Evolutionary conservation across 2,888 invertebrate species (phyloP).

Genomic region (Euzophera pinguis): DNA sequence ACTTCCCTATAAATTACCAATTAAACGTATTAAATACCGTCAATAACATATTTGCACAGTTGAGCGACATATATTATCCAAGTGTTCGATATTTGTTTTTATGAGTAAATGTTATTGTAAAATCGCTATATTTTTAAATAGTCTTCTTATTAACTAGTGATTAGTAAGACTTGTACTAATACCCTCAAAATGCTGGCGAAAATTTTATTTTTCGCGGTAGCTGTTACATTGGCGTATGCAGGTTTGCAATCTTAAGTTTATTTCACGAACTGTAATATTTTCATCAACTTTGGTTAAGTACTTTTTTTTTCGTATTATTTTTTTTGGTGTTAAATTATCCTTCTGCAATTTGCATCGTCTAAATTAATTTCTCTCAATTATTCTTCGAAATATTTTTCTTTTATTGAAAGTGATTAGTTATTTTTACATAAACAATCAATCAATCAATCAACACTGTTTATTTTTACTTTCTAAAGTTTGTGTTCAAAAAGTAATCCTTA

Average conservation of each 20-base stretch:
- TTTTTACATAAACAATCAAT: no score
- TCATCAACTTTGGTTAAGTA: no score
- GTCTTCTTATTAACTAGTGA: background rate
- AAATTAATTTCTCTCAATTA: no score
- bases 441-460: no score
- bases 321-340: no score
- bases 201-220: background rate
- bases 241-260: slow-evolving; percentile 13
- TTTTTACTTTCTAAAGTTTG: no score
- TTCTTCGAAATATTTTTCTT: no score
- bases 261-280: no score
- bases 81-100: slow-evolving; percentile 6
- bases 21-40: background rate
- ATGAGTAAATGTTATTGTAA: background rate
- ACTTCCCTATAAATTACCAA: background rate
- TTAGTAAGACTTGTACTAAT: slow-evolving; percentile 2
- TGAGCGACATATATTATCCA: slow-evolving; percentile 13
- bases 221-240: slow-evolving; percentile 4
- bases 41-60: slow-evolving; percentile 11
- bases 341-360: no score
- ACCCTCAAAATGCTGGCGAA: slow-evolving; percentile 12
- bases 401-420: no score
- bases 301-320: no score
- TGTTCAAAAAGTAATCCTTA: no score
- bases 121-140: background rate